Percentiles rank a stretch among this genome's conserved stretches.
Conservation (phyloP, 2,888 invertebrate species). For the Apamea epomidion region DNA sequence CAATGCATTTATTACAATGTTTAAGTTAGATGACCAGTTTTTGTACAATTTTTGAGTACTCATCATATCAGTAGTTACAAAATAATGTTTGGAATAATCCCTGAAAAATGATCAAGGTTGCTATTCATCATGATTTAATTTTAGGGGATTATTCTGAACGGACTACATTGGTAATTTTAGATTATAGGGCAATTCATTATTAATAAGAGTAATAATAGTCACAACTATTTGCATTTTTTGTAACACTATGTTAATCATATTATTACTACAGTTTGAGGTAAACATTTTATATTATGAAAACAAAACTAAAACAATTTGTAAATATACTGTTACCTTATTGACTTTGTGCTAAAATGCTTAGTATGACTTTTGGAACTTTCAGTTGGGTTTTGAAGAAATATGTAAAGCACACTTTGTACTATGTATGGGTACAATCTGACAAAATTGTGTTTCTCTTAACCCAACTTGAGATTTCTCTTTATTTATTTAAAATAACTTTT, state of each 20-base stretch:
- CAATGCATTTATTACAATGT: conserved; percentile 80
- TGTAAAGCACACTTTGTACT: conserved; percentile 55
- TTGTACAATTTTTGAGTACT: conserved; percentile 82
- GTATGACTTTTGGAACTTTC: conserved; percentile 86
- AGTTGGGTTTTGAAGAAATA: conserved; percentile 89
- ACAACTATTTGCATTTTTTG: conserved; percentile 63
- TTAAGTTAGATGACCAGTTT: conserved; percentile 72
- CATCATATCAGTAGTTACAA: conserved; percentile 72
- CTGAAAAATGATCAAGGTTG: conserved; percentile 73
- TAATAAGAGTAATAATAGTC: conserved; percentile 61
- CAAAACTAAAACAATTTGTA: conserved; percentile 75
- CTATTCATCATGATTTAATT: conserved; percentile 65
- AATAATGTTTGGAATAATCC: conserved; percentile 86
- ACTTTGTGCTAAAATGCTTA: conserved; percentile 76
- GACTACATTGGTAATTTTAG: conserved; percentile 63
- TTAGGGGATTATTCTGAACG: conserved; percentile 88
- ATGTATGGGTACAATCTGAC: conserved; percentile 50
- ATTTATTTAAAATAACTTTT: conserved; percentile 85
- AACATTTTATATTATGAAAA: conserved; percentile 47
- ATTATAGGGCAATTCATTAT: conserved; percentile 55
- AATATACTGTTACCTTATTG: conserved; percentile 79
- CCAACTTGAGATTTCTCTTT: conserved; percentile 90
- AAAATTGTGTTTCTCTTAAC: conserved; percentile 84
- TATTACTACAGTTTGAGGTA: conserved; percentile 55
- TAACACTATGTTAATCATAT: conserved; percentile 59